phyloP scores from a whole-genome alignment of 1,140 invertebrate species.

The Trichonephila clavata region DNA sequence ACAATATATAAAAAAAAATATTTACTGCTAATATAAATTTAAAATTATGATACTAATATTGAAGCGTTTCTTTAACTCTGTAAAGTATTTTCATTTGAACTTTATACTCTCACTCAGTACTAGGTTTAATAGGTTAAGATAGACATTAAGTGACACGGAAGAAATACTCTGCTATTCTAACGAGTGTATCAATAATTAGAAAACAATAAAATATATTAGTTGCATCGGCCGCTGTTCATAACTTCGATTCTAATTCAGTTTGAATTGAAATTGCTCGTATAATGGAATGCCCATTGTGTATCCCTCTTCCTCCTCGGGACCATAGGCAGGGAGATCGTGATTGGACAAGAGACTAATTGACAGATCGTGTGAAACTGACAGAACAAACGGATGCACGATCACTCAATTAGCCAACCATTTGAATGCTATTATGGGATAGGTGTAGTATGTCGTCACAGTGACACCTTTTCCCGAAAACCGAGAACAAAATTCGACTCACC shows the following conservation, averaged over 20 bases:
- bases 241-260: neutral
- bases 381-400: neutral
- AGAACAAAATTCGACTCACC: too few relatives aligned
- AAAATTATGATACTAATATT: too few relatives aligned
- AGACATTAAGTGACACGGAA: too few relatives aligned
- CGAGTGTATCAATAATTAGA: neutral
- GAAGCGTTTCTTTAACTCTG: too few relatives aligned
- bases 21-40: too few relatives aligned
- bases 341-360: neutral
- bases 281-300: neutral
- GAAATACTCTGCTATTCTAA: too few relatives aligned
- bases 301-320: neutral
- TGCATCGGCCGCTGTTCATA: neutral
- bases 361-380: constrained; percentile 12
- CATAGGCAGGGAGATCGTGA: neutral
- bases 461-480: too few relatives aligned
- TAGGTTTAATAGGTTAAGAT: too few relatives aligned
- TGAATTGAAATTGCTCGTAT: neutral
- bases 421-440: neutral
- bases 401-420: neutral
- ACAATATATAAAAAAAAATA: too few relatives aligned
- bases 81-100: too few relatives aligned
- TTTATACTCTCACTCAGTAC: too few relatives aligned
- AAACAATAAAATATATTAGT: neutral
- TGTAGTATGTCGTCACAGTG: too few relatives aligned